These are phyloP conservation scores for Marcusenius ussheri DNA, from an alignment of 2,113 vertebrate species.

Conservation along the genomic window DNA sequence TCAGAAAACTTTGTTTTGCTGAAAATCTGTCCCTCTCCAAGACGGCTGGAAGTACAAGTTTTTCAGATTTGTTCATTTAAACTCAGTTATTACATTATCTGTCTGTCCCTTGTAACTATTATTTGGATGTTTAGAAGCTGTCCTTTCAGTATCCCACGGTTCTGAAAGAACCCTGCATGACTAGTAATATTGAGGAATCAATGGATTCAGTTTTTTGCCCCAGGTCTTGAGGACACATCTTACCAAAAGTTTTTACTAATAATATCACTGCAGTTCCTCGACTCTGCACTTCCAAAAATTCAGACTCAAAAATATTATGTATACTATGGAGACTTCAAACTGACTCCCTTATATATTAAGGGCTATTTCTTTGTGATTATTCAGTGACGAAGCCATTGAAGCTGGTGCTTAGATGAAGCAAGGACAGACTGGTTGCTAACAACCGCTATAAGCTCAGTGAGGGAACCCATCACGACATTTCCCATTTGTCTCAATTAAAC, in stretches of 20 bases:
- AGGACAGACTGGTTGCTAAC: not conserved
- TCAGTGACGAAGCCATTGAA: not conserved
- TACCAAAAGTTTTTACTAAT: not conserved
- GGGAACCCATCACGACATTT: not conserved
- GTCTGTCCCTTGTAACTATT: not conserved
- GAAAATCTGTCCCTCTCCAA: not conserved
- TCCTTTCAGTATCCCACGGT: not conserved
- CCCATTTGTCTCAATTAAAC: not conserved
- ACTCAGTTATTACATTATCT: not conserved
- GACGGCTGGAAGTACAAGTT: not conserved
- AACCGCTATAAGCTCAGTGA: not conserved
- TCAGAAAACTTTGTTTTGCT: not conserved
- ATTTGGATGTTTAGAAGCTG: not conserved
- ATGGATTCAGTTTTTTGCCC: not conserved
- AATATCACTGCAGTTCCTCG: not conserved
- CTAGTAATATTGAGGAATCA: not conserved
- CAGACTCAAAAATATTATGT: not conserved
- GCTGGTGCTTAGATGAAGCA: not conserved
- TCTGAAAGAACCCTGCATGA: not conserved
- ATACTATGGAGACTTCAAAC: not conserved
- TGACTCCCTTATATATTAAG: not conserved
- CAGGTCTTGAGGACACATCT: not conserved
- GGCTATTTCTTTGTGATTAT: not conserved
- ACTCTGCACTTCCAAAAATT: not conserved
- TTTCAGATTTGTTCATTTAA: not conserved